Percentiles rank a stretch among this genome's conserved stretches.
phyloP scores from a whole-genome alignment of 2,113 vertebrate genomes.

The Coptodon rendalli region DNA sequence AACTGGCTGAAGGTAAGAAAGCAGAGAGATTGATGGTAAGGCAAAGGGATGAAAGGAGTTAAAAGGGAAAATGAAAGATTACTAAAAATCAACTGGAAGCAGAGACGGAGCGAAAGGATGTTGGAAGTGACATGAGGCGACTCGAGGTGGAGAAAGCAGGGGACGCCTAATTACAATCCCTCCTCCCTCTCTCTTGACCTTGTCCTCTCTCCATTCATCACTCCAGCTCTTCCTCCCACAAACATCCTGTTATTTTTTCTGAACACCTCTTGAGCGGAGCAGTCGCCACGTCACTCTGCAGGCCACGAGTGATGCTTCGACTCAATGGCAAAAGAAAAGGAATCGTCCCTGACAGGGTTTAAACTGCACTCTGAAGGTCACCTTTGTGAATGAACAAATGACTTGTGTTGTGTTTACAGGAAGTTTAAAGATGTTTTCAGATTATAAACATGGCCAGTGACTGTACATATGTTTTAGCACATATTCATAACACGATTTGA shows the following conservation, averaged over 20 bases:
- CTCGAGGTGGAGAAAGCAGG: not conserved
- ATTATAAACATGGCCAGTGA: not conserved
- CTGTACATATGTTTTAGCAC: not conserved
- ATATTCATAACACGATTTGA: not conserved
- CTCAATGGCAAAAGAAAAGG: not conserved
- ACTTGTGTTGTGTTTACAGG: not conserved
- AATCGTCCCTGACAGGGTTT: not conserved
- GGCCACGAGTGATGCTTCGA: not conserved
- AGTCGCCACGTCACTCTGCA: not conserved
- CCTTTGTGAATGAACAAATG: not conserved
- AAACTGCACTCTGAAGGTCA: not conserved
- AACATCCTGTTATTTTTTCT: slow-evolving; percentile 1
- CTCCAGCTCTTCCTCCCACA: not conserved
- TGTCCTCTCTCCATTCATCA: slow-evolving; percentile 25
- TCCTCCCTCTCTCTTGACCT: not conserved
- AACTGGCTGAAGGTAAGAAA: not conserved
- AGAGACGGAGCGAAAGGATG: not conserved
- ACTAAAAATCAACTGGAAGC: not conserved
- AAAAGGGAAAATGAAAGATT: not conserved
- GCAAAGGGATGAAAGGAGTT: not conserved
- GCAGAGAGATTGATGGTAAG: not conserved
- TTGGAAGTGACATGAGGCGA: not conserved
- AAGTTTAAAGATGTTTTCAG: not conserved
- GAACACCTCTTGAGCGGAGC: not conserved
- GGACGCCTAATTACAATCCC: not conserved